Conservation (phyloP, 2,113 vertebrate genomes). For the Equus przewalskii region DNA sequence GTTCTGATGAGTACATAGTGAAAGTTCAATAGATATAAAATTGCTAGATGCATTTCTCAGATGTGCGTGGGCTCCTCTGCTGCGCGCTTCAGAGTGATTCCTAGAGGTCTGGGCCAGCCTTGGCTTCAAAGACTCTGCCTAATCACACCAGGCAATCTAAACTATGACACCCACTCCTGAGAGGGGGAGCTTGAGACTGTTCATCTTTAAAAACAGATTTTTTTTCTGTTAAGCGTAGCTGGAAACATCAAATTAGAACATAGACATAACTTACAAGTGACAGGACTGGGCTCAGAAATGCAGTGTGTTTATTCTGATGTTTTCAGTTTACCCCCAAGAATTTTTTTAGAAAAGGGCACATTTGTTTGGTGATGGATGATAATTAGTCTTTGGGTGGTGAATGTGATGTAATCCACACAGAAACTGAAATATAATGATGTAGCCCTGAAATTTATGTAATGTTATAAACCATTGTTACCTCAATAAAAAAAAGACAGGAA, state of each 20-base stretch:
- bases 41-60: neutral
- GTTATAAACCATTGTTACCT: too few species aligned
- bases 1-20: neutral
- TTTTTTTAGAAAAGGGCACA: neutral
- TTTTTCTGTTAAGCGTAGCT: neutral
- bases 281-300: neutral
- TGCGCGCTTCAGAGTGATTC: neutral
- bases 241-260: neutral
- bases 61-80: neutral
- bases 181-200: neutral
- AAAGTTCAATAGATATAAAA: neutral
- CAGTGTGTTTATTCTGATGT: neutral
- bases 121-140: neutral
- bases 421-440: too few species aligned
- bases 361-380: too few species aligned
- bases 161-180: neutral
- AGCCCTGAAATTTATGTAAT: too few species aligned
- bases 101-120: neutral
- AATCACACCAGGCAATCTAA: neutral
- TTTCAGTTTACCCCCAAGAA: neutral
- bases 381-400: too few species aligned
- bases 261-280: neutral
- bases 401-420: too few species aligned
- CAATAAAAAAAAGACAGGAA: neutral
- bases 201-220: neutral